phyloP scores from a whole-genome alignment of 2,797 vertebrate genomes.

The Todus mexicanus region DNA sequence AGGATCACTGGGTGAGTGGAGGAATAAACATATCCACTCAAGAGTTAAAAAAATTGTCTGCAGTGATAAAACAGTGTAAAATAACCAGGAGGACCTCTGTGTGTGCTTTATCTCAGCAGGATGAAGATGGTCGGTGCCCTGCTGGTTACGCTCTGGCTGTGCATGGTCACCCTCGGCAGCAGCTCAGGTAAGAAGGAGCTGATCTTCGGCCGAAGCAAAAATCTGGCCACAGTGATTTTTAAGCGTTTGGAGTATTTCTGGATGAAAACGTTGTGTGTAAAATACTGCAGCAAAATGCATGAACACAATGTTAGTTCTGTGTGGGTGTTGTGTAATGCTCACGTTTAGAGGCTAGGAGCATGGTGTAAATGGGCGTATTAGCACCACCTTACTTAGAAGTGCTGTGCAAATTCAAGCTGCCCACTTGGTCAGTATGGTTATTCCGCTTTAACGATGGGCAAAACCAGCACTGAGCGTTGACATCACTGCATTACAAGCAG shows the following conservation, averaged over 20 bases:
- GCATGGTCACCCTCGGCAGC: neutral
- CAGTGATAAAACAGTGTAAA: neutral
- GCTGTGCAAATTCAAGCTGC: neutral
- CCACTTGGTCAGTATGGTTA: neutral
- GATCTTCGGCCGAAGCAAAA: neutral
- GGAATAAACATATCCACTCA: neutral
- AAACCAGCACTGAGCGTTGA: neutral
- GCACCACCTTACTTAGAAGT: neutral
- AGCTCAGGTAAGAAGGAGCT: conserved; percentile 69
- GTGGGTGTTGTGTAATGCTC: neutral
- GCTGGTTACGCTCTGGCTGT: conserved; percentile 57
- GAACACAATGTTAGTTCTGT: accelerated
- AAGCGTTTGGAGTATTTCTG: neutral
- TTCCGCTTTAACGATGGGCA: neutral
- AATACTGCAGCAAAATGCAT: neutral
- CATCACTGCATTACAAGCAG: neutral
- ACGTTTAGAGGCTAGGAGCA: accelerated
- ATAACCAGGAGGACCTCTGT: neutral
- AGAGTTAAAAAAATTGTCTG: neutral
- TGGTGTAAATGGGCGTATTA: neutral
- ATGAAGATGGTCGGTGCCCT: conserved; percentile 64
- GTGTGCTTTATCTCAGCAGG: conserved; percentile 61
- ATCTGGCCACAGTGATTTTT: neutral
- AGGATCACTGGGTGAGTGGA: neutral
- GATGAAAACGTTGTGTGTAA: neutral